Percentiles rank a stretch among this genome's conserved stretches.
Conservation (phyloP, 2,797 vertebrate genomes). For the Australoheros facetus region DNA sequence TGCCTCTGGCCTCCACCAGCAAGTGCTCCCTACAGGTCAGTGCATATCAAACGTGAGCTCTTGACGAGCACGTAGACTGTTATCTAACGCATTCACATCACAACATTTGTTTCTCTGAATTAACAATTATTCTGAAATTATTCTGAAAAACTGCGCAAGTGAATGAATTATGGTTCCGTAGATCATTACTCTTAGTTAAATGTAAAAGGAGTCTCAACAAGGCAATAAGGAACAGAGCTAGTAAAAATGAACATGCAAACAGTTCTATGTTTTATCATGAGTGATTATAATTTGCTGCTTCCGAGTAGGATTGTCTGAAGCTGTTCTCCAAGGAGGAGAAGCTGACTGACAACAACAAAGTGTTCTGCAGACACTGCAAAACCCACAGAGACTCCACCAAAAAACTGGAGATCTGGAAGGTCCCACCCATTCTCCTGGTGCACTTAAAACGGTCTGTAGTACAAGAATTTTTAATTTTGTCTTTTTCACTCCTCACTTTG, state of each 20-base stretch:
- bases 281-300: not conserved
- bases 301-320: constrained; percentile 92
- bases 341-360: constrained; percentile 95
- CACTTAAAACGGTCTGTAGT: constrained; percentile 92
- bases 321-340: constrained; percentile 98
- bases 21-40: constrained; percentile 95
- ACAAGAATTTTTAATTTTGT: not conserved
- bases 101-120: not conserved
- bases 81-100: not conserved
- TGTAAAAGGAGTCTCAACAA: no score
- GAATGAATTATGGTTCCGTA: no score
- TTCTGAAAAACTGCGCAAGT: not conserved
- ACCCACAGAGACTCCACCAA: constrained; percentile 93
- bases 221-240: no score
- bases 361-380: constrained; percentile 97
- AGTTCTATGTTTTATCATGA: not conserved
- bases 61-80: no score
- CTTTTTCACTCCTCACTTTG: not conserved
- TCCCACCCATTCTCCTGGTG: constrained; percentile 94
- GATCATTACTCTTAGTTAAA: not conserved
- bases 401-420: constrained; percentile 99
- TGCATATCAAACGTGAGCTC: not conserved
- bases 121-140: not conserved
- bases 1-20: constrained; percentile 92
- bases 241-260: not conserved